Evolutionary conservation across 92 coral and sea anemone species (phyloP).

Genomic region (Parazoanthus atlanticus): DNA sequence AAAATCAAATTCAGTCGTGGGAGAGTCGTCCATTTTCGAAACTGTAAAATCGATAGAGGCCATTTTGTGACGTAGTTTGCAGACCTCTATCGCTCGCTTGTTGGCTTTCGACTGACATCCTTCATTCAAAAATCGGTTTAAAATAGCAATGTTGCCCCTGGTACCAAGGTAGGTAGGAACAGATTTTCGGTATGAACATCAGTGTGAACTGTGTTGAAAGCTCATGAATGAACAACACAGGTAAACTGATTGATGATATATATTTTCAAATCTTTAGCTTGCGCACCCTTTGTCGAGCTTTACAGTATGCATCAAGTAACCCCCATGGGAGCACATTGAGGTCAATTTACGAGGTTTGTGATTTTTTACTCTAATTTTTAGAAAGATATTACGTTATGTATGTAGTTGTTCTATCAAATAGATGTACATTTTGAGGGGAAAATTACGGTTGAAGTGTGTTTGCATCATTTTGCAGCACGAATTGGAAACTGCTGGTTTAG

Average conservation of each 20-base stretch:
- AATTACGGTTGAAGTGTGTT: too few species aligned
- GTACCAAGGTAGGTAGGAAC: not conserved
- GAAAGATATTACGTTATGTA: not conserved
- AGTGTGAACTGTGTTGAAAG: not conserved
- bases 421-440: too few species aligned
- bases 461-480: too few species aligned
- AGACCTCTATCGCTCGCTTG: too few species aligned
- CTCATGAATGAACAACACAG: not conserved
- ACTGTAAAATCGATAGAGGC: too few species aligned
- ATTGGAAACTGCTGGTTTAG: too few species aligned
- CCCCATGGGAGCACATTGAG: slow-evolving; percentile 87
- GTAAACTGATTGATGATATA: not conserved
- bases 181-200: not conserved
- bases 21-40: too few species aligned
- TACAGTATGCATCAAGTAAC: slow-evolving; percentile 87
- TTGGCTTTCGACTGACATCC: too few species aligned
- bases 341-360: slow-evolving; percentile 91
- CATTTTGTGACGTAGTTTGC: too few species aligned
- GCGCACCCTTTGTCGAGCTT: slow-evolving; percentile 92
- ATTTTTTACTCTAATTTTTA: not conserved
- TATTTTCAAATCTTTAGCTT: slow-evolving; percentile 51
- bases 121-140: not conserved
- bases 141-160: not conserved
- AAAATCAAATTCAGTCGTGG: too few species aligned
- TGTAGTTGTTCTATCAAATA: not conserved